Evolutionary conservation across 2,797 vertebrate species (phyloP).

Genomic region (Hafferia zeledoni): DNA sequence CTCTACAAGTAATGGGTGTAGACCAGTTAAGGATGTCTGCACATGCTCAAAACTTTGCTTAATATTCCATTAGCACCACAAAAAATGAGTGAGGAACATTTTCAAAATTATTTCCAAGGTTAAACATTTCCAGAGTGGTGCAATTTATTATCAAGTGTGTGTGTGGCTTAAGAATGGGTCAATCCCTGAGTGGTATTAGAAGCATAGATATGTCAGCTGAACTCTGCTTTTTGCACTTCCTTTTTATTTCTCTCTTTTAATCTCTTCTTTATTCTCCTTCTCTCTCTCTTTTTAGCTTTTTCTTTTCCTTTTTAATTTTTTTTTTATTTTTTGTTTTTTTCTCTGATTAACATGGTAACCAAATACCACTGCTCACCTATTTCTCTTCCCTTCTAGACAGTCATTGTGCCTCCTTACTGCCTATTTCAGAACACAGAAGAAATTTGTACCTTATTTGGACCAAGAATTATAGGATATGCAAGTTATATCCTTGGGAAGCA

Average conservation of each 20-base stretch:
- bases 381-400: neutral
- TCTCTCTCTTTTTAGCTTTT: accelerated
- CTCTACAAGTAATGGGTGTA: neutral
- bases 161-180: neutral
- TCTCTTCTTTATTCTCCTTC: neutral
- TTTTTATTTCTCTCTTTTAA: neutral
- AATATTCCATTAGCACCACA: neutral
- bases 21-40: neutral
- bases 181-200: neutral
- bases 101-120: neutral
- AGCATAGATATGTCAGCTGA: neutral
- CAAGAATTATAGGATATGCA: neutral
- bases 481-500: neutral
- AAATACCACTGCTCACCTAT: neutral
- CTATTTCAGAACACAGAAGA: neutral
- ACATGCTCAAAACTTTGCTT: neutral
- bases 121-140: neutral
- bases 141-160: neutral
- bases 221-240: neutral
- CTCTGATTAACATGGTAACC: neutral
- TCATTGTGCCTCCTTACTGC: neutral
- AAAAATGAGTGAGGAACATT: neutral
- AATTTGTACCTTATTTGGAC: neutral
- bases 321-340: accelerated
- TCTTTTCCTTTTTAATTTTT: no score